Base-by-base conservation (phyloP, 2,113 vertebrate genomes). In the Spizaetus ornatus region DNA sequence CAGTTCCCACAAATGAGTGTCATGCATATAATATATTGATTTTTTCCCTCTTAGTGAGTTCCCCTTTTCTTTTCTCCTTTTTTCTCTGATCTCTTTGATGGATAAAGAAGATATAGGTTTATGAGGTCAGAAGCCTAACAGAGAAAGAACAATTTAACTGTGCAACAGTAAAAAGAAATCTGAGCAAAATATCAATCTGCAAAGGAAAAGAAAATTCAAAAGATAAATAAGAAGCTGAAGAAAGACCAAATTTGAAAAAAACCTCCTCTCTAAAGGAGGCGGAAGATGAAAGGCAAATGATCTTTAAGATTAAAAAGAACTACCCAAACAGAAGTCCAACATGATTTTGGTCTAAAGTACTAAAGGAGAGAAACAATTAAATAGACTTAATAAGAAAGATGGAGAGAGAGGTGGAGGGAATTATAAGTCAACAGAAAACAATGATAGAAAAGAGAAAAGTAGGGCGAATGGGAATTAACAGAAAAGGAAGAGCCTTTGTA, bases 141-240 rank as follows among this genome's bases (percentile, higher is more conserved):
- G 56, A 63, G 52, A 65, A 92, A 89, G 43, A 89, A 38, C 40
- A 85, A 81, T 88, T 93, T 92, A 81, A 73, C 21, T 45, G 43
- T 55, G 40, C 31, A 73, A 43, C 16, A 25, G 11, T 25, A 47
- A 88, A 84, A 69, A 45, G 45, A 92, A 93, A 85, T 93, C 72
- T 55, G 47, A 93, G 59, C 19, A 56, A 90, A 82, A 87, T 61
- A 96, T 42, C 62, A 91, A 82, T 69, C 66, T 81, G 62, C 34
- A 77, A 84, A 79, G 42, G 23, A 29, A 94, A 71, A 76, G 63
- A 42, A 61, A 27, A 13, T 18, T 83, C 65, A 81, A 67, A 85
- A 89, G 83, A 89, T 80, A 93, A 96, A 94, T 83, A 91, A 91
- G 63, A 82, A 85, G 20, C 26, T 73, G 76, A 95, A 95, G 34